Base-by-base conservation (phyloP, 2,888 invertebrate species). In the Himalopsyche kuldschensis region DNA sequence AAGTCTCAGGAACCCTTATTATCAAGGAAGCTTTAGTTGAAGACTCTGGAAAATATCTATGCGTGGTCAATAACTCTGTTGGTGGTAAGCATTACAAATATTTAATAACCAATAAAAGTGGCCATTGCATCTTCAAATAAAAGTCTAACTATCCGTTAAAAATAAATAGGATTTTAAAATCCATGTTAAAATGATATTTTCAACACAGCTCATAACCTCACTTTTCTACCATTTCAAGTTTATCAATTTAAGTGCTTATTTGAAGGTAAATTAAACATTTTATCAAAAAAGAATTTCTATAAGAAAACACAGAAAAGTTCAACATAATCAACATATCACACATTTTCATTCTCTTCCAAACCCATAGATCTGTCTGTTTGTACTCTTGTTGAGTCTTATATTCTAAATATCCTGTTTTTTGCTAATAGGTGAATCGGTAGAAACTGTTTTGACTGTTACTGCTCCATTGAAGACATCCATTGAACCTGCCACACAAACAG, bases 41-140 rank as follows among this genome's bases (percentile, higher is more conserved):
- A 88, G 98, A 99, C 90, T 97, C 97, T 86, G 98, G 98, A 88
- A 97, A 97, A 91, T 99, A 98, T 89, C 91, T 97, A 85, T 98
- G 98, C 89, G 96, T 97, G 86, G 98, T 98, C 0, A 97, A 97
- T 89, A 99, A 99, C 89, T 96, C 97, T 0, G 97, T 98, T 77
- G 98, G 98, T 47, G 95, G 92, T 91, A 86, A 89, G 90, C 76
- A 47, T 47, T 11, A 15, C 15, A 41, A 41, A 41, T 41, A 15
- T 78, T 77, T 17, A n/a, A n/a, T 75, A 75, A 30, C n/a, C 3
- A 75, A 63, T 63, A 76, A 69, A 20, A 35, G 6, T 41, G 1
- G n/a, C n/a, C n/a, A n/a, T n/a, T n/a, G n/a, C n/a, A n/a, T n/a
- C n/a, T n/a, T n/a, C n/a, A n/a, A n/a, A n/a, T n/a, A n/a, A n/a